Evolutionary conservation across 2,113 vertebrate species (phyloP), one percentile per base, ranked within the genome.

Genomic region (Sinocyclocheilus maitianheensis): DNA sequence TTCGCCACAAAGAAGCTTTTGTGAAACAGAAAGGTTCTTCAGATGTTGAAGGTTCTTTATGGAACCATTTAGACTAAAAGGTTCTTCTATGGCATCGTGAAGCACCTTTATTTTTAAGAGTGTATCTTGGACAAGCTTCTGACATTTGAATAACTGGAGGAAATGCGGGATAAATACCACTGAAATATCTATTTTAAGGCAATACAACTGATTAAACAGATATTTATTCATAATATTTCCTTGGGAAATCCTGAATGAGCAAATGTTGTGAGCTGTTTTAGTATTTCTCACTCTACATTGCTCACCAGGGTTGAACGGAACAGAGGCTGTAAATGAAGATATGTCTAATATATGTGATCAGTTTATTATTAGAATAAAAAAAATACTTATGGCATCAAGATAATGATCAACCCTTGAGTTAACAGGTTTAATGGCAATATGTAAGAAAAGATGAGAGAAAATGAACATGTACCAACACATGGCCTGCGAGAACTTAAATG

Each of bases 351-450:
- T 37, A 62, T 62, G 10, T 51, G 62, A 37, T 43, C 13, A 8
- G 34, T 80, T 43, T 80, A 62, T 80, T 43, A 55, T 55, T 16
- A 77, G n/a, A 77, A 77, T 55, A 34, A 78, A n/a, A 78, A 53
- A 20, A 24, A 43, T 11, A 24, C 14, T 24, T 63, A 18, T 62
- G 76, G 76, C 77, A 76, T 51, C 46, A 16, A 71, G 16, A 77
- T 11, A 55, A 18, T 10, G 22, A 80, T 24, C 43, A 77, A 22
- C 22, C 30, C 11, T 53, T 72, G 76, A 79, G 77, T 63, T 60
- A 58, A 85, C 43, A 80, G 13, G 51, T 80, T 77, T 69, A n/a
- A 78, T 78, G 46, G 26, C 26, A 78, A 55, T n/a, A 58, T 1
- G n/a, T 69, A 78, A 26, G 48, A 43, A 46, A 85, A 84, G 22